Evolutionary conservation across 2,113 vertebrate species (phyloP).

Genomic region (Taurulus bubalis): DNA sequence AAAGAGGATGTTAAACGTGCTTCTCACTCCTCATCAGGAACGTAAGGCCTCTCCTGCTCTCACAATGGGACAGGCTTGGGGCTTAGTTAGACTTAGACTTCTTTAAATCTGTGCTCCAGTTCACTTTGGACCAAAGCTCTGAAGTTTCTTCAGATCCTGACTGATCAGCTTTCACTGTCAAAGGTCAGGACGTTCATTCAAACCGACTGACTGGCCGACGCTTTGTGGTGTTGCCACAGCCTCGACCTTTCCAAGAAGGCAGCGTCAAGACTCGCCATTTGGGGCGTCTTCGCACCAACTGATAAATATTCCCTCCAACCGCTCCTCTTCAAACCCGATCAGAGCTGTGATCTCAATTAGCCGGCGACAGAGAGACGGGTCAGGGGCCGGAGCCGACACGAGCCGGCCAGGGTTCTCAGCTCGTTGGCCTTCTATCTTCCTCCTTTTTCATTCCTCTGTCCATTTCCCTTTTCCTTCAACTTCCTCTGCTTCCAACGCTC

Average conservation of each 20-base stretch:
- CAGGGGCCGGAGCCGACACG: background rate
- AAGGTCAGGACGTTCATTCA: constrained; percentile 86
- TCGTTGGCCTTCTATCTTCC: constrained; percentile 6
- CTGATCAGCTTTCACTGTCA: constrained; percentile 77
- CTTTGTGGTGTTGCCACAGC: constrained; percentile 67
- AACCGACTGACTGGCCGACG: constrained; percentile 72
- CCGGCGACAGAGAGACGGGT: constrained; percentile 19
- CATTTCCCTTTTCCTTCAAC: background rate
- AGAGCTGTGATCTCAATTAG: constrained; percentile 75
- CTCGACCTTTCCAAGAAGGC: constrained; percentile 81
- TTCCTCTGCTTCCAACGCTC: background rate
- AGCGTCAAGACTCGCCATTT: constrained; percentile 70
- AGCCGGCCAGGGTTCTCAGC: no score
- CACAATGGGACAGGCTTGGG: background rate
- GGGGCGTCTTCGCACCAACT: constrained; percentile 46
- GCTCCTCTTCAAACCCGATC: constrained; percentile 59
- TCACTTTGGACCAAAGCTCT: background rate
- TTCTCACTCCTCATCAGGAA: background rate
- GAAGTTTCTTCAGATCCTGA: constrained; percentile 26
- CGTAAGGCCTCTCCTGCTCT: background rate
- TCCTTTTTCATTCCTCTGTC: background rate
- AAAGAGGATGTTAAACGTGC: background rate
- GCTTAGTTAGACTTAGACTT: background rate
- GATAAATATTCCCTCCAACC: constrained; percentile 66
- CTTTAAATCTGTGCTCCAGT: background rate